Percentiles rank a stretch among this genome's conserved stretches.
Conservation (phyloP, 1,140 invertebrate genomes). For the Drosophila orosa region DNA sequence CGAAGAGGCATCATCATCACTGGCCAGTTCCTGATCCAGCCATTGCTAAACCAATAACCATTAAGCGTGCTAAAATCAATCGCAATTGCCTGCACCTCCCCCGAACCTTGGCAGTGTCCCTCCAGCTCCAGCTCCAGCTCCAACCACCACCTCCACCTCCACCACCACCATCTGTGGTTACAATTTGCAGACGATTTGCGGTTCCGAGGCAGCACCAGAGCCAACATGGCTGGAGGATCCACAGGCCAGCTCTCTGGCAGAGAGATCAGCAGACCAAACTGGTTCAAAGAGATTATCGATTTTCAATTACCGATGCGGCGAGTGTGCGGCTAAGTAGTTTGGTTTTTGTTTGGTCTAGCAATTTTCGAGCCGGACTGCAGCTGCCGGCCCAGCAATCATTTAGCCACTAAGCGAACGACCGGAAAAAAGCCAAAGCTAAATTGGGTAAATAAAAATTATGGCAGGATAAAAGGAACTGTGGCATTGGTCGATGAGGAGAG, state of each 20-base stretch:
- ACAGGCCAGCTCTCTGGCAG: conserved; percentile 10
- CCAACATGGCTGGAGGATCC: conserved; percentile 60
- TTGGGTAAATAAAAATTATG: conserved; percentile 42
- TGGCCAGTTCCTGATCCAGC: conserved; percentile 40
- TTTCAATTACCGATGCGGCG: conserved; percentile 78
- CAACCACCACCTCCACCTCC: conserved; percentile 3
- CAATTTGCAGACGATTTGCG: conserved; percentile 80
- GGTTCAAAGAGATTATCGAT: conserved; percentile 82
- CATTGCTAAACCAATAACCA: conserved; percentile 80
- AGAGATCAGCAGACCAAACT: conserved; percentile 63
- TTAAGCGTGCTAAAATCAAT: conserved; percentile 82
- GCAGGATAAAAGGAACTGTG: conserved; percentile 5
- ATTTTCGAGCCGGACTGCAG: conserved; percentile 71
- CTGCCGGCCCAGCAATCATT: conserved; percentile 56
- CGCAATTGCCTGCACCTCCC: conserved; percentile 51
- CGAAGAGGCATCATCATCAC: conserved; percentile 29
- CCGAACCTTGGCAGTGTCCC: conserved; percentile 11
- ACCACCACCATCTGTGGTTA: conserved; percentile 57
- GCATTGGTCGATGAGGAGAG: not conserved
- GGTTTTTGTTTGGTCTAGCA: conserved; percentile 82
- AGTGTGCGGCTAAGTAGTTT: conserved; percentile 82
- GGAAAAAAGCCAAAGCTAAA: conserved; percentile 23
- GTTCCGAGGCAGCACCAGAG: conserved; percentile 50
- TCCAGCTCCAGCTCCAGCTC: not conserved
- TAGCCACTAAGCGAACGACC: conserved; percentile 38